Evolutionary conservation across 2,797 vertebrate species (phyloP), one percentile per base, ranked within the genome.

Genomic region (Rhinophrynus dorsalis): DNA sequence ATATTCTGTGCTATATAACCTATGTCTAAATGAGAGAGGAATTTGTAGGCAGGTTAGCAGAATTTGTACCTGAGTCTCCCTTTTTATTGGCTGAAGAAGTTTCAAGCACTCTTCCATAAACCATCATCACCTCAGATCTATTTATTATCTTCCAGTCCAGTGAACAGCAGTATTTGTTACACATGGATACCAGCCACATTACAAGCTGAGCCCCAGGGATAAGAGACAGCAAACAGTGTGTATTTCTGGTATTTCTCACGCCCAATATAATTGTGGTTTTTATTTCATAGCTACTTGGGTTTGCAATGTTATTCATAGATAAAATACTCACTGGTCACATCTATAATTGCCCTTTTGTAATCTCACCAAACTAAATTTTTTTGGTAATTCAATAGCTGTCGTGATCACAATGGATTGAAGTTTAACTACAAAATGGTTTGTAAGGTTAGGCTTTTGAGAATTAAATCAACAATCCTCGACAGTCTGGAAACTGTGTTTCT

Each of bases 91-190:
- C 80, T 87, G 80, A 84, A 84, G 81, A 85, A 83, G 80, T 88
- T 87, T 79, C 79, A 81, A 85, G 76, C 86, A 82, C 75, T 79
- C 74, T 86, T 86, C 82, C 81, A 83, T 87, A 89, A 88, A 89
- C 86, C 85, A 85, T 86, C 81, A 76, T 80, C 80, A 76, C 80
- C 81, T 85, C 80, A 81, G 78, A 82, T 84, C 82, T 89, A 87
- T 87, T 88, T 87, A 87, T 87, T 84, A 85, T 85, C 86, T 89
- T 86, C 79, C 85, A 86, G 80, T 75, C 79, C 83, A 82, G 74
- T 85, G 85, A 86, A 87, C 87, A 86, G 82, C 77, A 79, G 81
- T 87, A 77, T 89, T 84, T 82, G 88, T 85, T 86, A 88, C 86
- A 86, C 88, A 85, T 77, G 86, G 83, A 84, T 82, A 85, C 84